phyloP scores from a whole-genome alignment of 1,140 invertebrate species.

The Drosophila miranda region DNA sequence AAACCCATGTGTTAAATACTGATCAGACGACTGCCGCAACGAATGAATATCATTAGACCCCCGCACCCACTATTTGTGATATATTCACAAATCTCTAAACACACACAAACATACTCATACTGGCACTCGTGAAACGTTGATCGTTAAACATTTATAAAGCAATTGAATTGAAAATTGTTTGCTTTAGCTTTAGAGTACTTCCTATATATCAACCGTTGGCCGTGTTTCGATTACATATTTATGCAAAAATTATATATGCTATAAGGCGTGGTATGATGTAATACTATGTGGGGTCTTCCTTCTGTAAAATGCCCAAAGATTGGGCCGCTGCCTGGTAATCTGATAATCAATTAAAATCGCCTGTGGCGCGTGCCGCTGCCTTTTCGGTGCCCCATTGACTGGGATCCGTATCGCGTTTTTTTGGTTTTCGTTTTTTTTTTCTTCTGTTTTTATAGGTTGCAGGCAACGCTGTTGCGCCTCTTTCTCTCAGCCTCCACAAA shows the following conservation, averaged over 20 bases:
- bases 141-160: constrained; percentile 49
- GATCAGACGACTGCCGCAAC: constrained; percentile 23
- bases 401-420: constrained; percentile 48
- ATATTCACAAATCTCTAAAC: constrained; percentile 1
- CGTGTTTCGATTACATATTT: constrained; percentile 31
- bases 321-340: constrained; percentile 18
- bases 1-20: constrained; percentile 23
- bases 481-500: constrained; percentile 25
- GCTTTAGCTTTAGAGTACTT: constrained; percentile 27
- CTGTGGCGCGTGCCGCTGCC: constrained; percentile 50
- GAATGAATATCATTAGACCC: constrained; percentile 15
- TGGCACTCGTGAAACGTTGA: constrained; percentile 31
- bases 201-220: constrained; percentile 14
- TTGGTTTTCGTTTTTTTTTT: no score
- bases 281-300: constrained; percentile 30
- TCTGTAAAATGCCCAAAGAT: constrained; percentile 17
- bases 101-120: no score
- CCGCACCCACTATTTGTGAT: constrained; percentile 40
- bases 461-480: constrained; percentile 29
- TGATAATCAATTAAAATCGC: constrained; percentile 57
- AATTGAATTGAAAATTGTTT: constrained; percentile 26
- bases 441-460: constrained; percentile 24
- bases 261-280: constrained; percentile 32
- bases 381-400: constrained; percentile 36
- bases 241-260: constrained; percentile 40